These are phyloP conservation scores for Ephialtes manifestator DNA, from an alignment of 2,888 invertebrate genomes.

Conservation along the genomic window DNA sequence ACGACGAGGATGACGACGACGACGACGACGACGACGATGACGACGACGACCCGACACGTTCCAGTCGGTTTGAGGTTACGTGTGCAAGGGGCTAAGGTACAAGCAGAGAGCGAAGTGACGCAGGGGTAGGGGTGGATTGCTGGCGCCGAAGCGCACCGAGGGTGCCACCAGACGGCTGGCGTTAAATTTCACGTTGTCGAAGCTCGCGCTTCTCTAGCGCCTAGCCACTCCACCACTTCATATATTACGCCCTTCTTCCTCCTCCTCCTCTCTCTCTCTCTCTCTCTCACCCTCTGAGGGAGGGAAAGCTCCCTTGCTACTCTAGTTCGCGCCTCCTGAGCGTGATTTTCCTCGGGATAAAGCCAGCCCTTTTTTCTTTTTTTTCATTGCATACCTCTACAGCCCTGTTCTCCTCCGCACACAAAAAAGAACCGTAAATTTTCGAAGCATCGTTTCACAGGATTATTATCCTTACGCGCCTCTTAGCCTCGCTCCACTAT, in stretches of 20 bases:
- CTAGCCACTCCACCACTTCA: constrained; percentile 46
- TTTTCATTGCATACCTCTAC: constrained; percentile 7
- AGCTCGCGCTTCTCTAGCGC: constrained; percentile 50
- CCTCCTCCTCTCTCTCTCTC: neutral
- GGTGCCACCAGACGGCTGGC: constrained; percentile 49
- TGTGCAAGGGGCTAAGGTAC: constrained; percentile 63
- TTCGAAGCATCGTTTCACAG: constrained; percentile 55
- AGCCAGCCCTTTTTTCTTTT: constrained; percentile 37
- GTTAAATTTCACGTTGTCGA: constrained; percentile 68
- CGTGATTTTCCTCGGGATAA: constrained; percentile 34
- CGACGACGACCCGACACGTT: constrained; percentile 70
- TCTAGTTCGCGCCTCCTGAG: constrained; percentile 18
- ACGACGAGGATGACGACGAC: neutral
- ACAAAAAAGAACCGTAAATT: constrained; percentile 53
- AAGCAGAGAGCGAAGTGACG: constrained; percentile 64
- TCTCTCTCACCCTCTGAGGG: neutral
- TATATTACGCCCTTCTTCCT: constrained; percentile 24
- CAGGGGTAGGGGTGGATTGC: constrained; percentile 59
- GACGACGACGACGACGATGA: constrained; percentile 20
- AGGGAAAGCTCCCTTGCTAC: constrained; percentile 12
- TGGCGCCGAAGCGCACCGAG: constrained; percentile 39
- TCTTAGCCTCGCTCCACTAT: constrained; percentile 52
- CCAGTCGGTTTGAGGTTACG: constrained; percentile 74
- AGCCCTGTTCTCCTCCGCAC: constrained; percentile 2
- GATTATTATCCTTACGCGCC: constrained; percentile 56